A percentile compares a stretch with the other conserved stretches of the same genome.
Evolutionary conservation across 1,140 invertebrate genomes (phyloP).

Genomic region (Meteorus sp.): DNA sequence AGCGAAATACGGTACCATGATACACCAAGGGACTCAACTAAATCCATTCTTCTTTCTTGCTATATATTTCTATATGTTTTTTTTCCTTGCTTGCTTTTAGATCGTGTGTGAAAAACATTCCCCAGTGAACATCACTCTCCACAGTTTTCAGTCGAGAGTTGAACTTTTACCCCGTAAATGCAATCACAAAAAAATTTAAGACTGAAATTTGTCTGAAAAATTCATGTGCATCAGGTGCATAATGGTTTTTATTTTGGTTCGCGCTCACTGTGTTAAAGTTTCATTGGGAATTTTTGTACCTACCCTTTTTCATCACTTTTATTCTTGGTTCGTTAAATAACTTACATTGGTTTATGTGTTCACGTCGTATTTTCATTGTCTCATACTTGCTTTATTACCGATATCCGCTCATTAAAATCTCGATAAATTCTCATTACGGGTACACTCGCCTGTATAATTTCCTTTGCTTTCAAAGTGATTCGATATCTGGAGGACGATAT

Average conservation of each 20-base stretch:
- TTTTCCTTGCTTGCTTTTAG: not conserved
- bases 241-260: not conserved
- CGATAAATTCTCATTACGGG: too few species aligned
- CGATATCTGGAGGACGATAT: too few species aligned
- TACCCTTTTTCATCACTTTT: too few species aligned
- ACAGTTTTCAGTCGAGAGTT: not conserved
- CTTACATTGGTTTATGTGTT: too few species aligned
- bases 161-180: conserved; percentile 9
- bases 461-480: too few species aligned
- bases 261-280: not conserved
- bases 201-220: conserved; percentile 21
- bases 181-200: conserved; percentile 21
- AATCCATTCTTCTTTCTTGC: conserved; percentile 4
- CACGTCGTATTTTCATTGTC: too few species aligned
- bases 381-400: too few species aligned
- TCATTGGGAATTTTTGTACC: not conserved
- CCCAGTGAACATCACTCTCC: too few species aligned
- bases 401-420: too few species aligned
- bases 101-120: too few species aligned
- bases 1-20: conserved; percentile 7
- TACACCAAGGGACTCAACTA: conserved; percentile 12
- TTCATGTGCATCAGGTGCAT: not conserved
- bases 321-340: too few species aligned
- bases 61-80: conserved; percentile 3
- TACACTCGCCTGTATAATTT: too few species aligned